A percentile compares a stretch with the other conserved stretches of the same genome.
These are phyloP conservation scores for Alligator sinensis DNA, from an alignment of 2,113 vertebrate genomes.

Conservation along the genomic window DNA sequence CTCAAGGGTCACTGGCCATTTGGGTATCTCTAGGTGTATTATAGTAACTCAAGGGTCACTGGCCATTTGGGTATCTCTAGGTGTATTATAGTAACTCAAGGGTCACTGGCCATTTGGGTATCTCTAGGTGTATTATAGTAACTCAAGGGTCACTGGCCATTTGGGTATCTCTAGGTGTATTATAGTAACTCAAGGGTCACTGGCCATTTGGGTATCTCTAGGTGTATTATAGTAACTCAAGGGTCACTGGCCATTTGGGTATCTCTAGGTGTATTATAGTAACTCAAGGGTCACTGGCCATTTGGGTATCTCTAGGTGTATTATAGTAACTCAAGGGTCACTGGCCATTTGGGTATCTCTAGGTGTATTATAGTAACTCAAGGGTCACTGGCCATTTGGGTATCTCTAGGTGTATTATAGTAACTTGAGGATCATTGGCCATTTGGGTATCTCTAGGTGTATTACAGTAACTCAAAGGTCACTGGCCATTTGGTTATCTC, in stretches of 20 bases:
- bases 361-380: too few relatives aligned
- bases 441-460: not conserved
- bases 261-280: not conserved
- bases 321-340: too few relatives aligned
- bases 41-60: too few relatives aligned
- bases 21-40: not conserved
- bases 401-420: not conserved
- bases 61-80: not conserved
- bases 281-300: not conserved
- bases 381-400: not conserved
- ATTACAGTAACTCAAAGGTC: too few relatives aligned
- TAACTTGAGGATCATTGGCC: too few relatives aligned
- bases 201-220: not conserved
- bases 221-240: too few relatives aligned
- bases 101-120: not conserved
- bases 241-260: not conserved
- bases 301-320: not conserved
- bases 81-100: too few relatives aligned
- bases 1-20: not conserved
- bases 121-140: not conserved
- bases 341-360: not conserved
- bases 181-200: too few relatives aligned
- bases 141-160: not conserved
- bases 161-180: not conserved
- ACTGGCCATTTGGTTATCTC: not conserved